phyloP scores from a whole-genome alignment of 2,113 vertebrate species.

The Gnathonemus echidnorhynchus region DNA sequence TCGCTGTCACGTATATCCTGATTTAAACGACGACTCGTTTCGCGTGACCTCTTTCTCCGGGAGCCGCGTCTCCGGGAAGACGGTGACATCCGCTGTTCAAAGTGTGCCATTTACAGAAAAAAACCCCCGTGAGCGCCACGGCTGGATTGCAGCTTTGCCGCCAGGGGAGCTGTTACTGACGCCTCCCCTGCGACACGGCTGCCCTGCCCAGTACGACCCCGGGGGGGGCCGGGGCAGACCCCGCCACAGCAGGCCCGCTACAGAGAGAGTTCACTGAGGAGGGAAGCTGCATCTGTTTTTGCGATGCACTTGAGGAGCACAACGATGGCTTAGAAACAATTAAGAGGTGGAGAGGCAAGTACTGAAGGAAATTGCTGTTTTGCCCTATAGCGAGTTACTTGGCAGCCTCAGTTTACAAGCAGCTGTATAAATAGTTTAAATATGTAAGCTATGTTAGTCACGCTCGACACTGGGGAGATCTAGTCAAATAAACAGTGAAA shows the following conservation, averaged over 20 bases:
- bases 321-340: background rate
- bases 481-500: slow-evolving; percentile 7
- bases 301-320: background rate
- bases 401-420: background rate
- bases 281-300: background rate
- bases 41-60: background rate
- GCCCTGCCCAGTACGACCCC: background rate
- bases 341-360: background rate
- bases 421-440: slow-evolving; percentile 10
- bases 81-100: background rate
- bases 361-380: background rate
- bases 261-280: background rate
- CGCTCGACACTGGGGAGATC: background rate
- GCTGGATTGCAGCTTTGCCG: background rate
- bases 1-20: background rate
- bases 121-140: background rate
- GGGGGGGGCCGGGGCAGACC: background rate
- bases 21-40: background rate
- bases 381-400: background rate
- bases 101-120: background rate
- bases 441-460: slow-evolving; percentile 4
- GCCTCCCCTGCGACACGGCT: no score
- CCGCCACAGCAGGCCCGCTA: background rate
- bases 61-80: background rate
- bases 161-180: background rate